A percentile compares a stretch with the other conserved stretches of the same genome.
phyloP scores from a whole-genome alignment of 23 tunicate genomes.

The Trididemnum clinides region DNA sequence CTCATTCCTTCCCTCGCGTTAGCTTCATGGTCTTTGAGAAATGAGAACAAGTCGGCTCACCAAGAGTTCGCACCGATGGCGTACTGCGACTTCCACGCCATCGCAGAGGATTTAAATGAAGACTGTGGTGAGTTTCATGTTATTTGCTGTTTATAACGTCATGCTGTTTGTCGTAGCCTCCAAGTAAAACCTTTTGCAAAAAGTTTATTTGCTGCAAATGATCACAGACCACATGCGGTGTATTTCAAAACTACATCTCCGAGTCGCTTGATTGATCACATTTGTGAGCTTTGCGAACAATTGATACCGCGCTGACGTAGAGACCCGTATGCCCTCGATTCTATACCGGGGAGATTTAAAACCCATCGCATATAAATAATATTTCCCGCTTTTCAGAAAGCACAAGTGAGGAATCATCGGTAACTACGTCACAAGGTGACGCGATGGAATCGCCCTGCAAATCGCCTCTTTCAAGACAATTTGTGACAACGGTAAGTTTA shows the following conservation, averaged over 20 bases:
- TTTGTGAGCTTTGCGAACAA: too few species aligned
- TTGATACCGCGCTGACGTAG: too few species aligned
- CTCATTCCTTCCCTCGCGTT: conserved; percentile 50
- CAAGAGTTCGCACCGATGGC: conserved; percentile 71
- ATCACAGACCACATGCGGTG: too few species aligned
- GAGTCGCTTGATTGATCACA: too few species aligned
- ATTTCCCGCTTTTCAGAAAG: background rate
- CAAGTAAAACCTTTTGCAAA: background rate
- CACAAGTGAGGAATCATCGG: background rate
- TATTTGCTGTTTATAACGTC: background rate
- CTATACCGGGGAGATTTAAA: too few species aligned
- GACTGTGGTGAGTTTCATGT: conserved; percentile 24
- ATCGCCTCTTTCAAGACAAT: background rate
- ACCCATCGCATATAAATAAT: background rate
- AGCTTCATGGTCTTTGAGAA: conserved; percentile 52
- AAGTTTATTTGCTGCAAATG: too few species aligned
- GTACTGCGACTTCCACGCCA: conserved; percentile 88
- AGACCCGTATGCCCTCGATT: too few species aligned
- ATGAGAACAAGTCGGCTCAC: background rate
- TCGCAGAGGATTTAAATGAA: conserved; percentile 73
- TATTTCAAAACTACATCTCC: too few species aligned
- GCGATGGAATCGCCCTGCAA: background rate
- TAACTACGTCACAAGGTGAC: background rate
- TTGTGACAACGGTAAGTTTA: conserved; percentile 15
- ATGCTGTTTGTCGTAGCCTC: background rate